Percentiles rank a stretch among this genome's conserved stretches.
Evolutionary conservation across 2,888 invertebrate species (phyloP).

Genomic region (Teleogryllus oceanicus): DNA sequence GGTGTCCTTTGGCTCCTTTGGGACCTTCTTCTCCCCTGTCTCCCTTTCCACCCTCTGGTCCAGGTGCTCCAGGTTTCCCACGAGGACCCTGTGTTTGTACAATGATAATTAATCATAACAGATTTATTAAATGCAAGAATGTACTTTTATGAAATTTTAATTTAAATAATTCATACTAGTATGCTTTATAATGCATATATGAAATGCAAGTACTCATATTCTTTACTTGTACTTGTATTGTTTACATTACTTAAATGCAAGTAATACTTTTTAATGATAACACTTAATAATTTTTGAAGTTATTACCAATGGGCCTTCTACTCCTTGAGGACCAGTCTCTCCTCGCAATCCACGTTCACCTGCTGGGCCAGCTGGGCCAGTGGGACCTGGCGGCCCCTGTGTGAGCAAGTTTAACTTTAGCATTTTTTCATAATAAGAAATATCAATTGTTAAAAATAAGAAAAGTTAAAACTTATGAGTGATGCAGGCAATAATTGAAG

Average conservation of each 20-base stretch:
- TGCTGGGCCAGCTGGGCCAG: slow-evolving; percentile 63
- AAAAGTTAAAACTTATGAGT: background rate
- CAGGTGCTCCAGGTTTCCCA: slow-evolving; percentile 74
- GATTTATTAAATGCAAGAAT: no score
- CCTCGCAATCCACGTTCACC: slow-evolving; percentile 72
- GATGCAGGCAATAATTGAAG: background rate
- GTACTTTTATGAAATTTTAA: no score
- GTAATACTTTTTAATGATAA: no score
- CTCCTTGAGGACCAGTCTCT: slow-evolving; percentile 69
- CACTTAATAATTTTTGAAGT: no score
- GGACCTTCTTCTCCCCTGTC: slow-evolving; percentile 59
- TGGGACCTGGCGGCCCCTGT: slow-evolving; percentile 64
- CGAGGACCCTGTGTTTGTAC: slow-evolving; percentile 56
- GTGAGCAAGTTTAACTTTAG: background rate
- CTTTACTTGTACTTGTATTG: no score
- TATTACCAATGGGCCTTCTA: slow-evolving; percentile 62
- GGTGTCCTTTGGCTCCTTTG: slow-evolving; percentile 75
- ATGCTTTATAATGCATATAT: no score
- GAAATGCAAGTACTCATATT: no score
- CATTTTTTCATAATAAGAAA: slow-evolving; percentile 25
- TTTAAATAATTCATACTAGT: no score
- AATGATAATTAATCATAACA: background rate
- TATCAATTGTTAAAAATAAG: slow-evolving; percentile 19
- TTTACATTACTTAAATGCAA: no score
- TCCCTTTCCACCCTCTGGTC: slow-evolving; percentile 69